A percentile compares a stretch with the other conserved stretches of the same genome.
phyloP scores from a whole-genome alignment of 1,140 invertebrate genomes.

The Magallana gigas region DNA sequence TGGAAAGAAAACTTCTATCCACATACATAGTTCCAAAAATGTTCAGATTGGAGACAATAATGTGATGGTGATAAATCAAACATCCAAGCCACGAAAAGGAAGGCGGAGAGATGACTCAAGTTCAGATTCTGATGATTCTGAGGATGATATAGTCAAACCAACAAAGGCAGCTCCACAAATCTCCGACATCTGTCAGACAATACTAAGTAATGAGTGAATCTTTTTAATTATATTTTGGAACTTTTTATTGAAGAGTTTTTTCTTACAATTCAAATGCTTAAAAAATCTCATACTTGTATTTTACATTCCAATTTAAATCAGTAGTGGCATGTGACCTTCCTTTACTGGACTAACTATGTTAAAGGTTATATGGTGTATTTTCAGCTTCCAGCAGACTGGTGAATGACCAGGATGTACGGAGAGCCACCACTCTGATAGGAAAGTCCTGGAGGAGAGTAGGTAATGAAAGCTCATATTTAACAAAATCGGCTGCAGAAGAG shows the following conservation, averaged over 20 bases:
- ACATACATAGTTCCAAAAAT: constrained; percentile 37
- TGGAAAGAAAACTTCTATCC: constrained; percentile 32
- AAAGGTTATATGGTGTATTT: background rate
- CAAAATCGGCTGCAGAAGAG: too few relatives aligned
- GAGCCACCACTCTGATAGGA: constrained; percentile 21
- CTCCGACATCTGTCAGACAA: background rate
- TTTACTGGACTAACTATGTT: background rate
- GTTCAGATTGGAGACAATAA: constrained; percentile 34
- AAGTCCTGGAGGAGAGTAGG: constrained; percentile 31
- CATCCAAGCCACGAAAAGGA: background rate
- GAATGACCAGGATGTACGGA: background rate
- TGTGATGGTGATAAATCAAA: constrained; percentile 40
- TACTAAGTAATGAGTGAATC: background rate
- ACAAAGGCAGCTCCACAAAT: background rate
- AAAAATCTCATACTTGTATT: too few relatives aligned
- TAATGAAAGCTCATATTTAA: background rate
- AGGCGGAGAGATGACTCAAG: background rate
- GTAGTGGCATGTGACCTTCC: background rate
- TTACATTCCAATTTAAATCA: too few relatives aligned
- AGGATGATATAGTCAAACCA: background rate
- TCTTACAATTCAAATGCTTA: too few relatives aligned
- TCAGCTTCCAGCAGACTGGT: constrained; percentile 13
- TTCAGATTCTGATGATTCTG: background rate
- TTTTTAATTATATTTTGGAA: too few relatives aligned
- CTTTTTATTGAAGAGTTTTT: too few relatives aligned